Evolutionary conservation across 2,113 vertebrate species (phyloP), one percentile per base, ranked within the genome.

Genomic region (Phrynosoma platyrhinos): DNA sequence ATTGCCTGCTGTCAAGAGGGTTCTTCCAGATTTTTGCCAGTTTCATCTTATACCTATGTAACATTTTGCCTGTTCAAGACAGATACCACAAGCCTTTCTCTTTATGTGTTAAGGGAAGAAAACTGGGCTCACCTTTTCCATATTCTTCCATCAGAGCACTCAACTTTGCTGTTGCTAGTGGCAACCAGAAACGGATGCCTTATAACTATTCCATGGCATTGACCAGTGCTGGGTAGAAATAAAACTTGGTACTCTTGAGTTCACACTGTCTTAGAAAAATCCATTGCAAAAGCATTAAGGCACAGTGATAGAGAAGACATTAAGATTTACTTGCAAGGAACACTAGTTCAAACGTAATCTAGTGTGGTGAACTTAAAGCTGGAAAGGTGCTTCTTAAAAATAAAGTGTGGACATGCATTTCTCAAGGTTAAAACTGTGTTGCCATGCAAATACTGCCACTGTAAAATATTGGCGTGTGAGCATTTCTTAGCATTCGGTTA

Each of bases 181-280:
- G 79, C 72, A 85, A 42, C 55, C 83, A 16, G 32, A 42, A 42
- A 64, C 62, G 36, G 52, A 80, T 80, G 80, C 58, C 80, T 66
- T 32, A 20, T 82, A 36, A 42, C 9, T 62, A 58, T 85, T 76
- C 71, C 62, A 21, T 27, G 14, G 21, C 40, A 5, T 58, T 76
- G 55, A 32, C 25, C 53, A 83, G 66, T 23, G 55, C 21, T 47
- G 47, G 42, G 42, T 71, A 20, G 10, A 23, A 76, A 27, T 74
- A 71, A 25, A 53, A 25, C 72, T 32, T n/a, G 71, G 68, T 9
- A 52, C 23, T 27, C 72, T 14, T 21, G 79, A 32, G 53, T 23
- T 40, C 18, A 64, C 16, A 12, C 9, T 10, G 21, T 64, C 47
- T 81, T 9, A 36, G 55, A 86, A 30, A 75, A 40, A 5, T 55